A percentile compares a stretch with the other conserved stretches of the same genome.
Evolutionary conservation across 1,140 invertebrate species (phyloP).

Genomic region (Drosophila hydei): DNA sequence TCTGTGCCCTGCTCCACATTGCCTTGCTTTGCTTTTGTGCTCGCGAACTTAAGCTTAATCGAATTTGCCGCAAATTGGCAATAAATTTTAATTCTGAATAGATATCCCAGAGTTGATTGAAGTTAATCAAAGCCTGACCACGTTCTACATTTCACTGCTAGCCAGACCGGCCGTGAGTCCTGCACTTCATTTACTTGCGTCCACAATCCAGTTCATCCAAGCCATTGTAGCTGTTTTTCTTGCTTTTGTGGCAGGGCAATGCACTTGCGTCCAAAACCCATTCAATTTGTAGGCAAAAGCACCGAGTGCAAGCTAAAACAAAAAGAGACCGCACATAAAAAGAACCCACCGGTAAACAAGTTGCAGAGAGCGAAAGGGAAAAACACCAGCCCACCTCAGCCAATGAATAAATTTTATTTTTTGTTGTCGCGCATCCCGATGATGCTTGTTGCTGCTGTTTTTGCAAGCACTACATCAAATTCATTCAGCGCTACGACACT

Average conservation of each 20-base stretch:
- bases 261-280: slow-evolving; percentile 62
- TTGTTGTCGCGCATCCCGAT: background rate
- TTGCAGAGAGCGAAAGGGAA: slow-evolving; percentile 71
- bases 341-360: slow-evolving; percentile 64
- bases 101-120: slow-evolving; percentile 66
- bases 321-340: slow-evolving; percentile 9
- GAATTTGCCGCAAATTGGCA: slow-evolving; percentile 82
- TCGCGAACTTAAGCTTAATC: slow-evolving; percentile 73
- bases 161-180: background rate
- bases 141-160: slow-evolving; percentile 21
- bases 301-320: slow-evolving; percentile 33
- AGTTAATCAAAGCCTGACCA: slow-evolving; percentile 62
- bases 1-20: background rate
- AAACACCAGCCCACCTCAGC: slow-evolving; percentile 61
- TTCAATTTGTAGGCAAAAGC: slow-evolving; percentile 70
- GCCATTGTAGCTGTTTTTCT: slow-evolving; percentile 39
- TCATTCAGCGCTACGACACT: slow-evolving; percentile 64
- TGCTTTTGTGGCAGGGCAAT: slow-evolving; percentile 42
- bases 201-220: slow-evolving; percentile 41
- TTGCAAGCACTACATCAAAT: slow-evolving; percentile 78
- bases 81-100: slow-evolving; percentile 83
- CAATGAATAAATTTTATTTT: slow-evolving; percentile 54
- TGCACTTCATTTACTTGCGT: slow-evolving; percentile 38
- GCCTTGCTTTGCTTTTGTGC: slow-evolving; percentile 32
- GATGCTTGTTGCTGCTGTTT: slow-evolving; percentile 42